Conservation (phyloP, 1,140 invertebrate species). For the Delia radicum region DNA sequence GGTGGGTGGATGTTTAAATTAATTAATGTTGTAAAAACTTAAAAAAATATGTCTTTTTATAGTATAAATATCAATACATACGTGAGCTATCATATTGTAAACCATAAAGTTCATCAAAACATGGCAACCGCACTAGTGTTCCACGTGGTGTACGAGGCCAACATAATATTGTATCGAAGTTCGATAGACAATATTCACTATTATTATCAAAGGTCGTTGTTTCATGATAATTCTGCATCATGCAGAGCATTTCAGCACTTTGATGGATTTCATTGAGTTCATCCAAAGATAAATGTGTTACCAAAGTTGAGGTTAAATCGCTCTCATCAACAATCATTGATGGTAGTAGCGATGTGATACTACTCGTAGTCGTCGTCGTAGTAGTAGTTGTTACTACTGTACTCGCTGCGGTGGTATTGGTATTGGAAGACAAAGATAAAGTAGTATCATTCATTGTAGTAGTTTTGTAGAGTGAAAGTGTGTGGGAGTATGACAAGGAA, state of each 20-base stretch:
- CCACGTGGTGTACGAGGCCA: constrained; percentile 74
- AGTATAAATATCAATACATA: constrained; percentile 63
- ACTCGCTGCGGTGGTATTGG: neutral
- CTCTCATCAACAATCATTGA: neutral
- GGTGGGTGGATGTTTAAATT: too few species aligned
- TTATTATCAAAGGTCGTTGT: constrained; percentile 43
- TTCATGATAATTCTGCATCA: constrained; percentile 47
- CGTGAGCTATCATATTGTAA: constrained; percentile 73
- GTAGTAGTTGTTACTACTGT: too few species aligned
- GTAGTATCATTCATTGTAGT: neutral
- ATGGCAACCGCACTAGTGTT: constrained; percentile 66
- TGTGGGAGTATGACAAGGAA: neutral
- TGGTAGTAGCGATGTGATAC: neutral
- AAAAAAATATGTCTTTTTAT: too few species aligned
- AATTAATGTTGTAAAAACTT: too few species aligned
- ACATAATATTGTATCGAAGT: constrained; percentile 74
- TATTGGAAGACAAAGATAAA: neutral
- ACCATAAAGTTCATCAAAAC: constrained; percentile 74
- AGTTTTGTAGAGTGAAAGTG: neutral
- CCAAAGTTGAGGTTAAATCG: constrained; percentile 1
- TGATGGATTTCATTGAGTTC: constrained; percentile 41
- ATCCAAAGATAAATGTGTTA: constrained; percentile 10
- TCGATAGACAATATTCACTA: constrained; percentile 60
- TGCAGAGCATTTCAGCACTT: constrained; percentile 49
- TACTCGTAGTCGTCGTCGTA: too few species aligned